Base-by-base conservation (phyloP, 2,797 vertebrate genomes). In the Anabacerthia variegaticeps region DNA sequence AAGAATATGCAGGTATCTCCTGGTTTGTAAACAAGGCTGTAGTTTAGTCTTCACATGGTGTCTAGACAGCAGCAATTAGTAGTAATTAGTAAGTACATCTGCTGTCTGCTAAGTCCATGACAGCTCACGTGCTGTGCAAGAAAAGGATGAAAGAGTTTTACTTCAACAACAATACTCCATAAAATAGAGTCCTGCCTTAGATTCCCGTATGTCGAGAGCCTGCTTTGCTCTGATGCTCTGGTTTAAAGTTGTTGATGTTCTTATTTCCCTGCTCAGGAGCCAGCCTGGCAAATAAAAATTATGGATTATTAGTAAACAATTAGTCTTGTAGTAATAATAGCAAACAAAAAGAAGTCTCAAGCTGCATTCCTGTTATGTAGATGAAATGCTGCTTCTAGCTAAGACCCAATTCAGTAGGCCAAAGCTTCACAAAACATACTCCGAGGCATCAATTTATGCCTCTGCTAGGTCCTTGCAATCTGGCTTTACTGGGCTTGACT, bases 11-110 rank as follows among this genome's bases (percentile, higher is more conserved):
- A 95, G 79, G 72, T 94, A 95, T 94, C 88, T 94, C 52, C 52
- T 85, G 39, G 37, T 78, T 92, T 86, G 67, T 95, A 96, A 97
- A 95, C 92, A 96, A 62, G 48, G 71, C 62, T 67, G 28, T 71
- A 84, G 76, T 93, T 96, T 91, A 89, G 76, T 36, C 77, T 95
- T 97, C 82, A 92, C 77, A 83, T 87, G 86, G 48, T 83, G 93
- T 97, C 96, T 96, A 97, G 96, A 97, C 95, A 96, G 92, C 58
- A 92, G 71, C 77, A 95, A 93, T 97, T 96, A 96, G 78, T 19
- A 95, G 52, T 93, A 93, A 94, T 97, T 94, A 97, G 93, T 76
- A 81, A 85, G 68, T 72, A 58, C 95, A 97, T 96, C 94, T 97
- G 92, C 73, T 92, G 91, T 93, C 94, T 95, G 69, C 86, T 76